These are phyloP conservation scores for Orchestia grillus DNA, from an alignment of 1,140 invertebrate genomes.

Conservation along the genomic window DNA sequence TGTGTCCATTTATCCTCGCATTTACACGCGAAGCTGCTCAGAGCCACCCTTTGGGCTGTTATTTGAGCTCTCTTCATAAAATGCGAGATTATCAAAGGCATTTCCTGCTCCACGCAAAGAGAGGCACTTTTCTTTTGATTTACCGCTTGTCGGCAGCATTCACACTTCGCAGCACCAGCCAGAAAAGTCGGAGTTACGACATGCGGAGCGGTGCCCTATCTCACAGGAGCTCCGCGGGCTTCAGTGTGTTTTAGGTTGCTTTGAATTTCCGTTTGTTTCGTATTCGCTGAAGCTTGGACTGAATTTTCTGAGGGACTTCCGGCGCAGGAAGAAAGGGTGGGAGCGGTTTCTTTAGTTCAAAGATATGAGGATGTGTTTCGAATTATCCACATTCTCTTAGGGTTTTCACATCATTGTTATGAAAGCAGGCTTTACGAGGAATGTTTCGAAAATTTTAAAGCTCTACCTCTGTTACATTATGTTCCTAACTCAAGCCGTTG, in stretches of 20 bases:
- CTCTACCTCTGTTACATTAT: not conserved
- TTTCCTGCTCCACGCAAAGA: conserved; percentile 28
- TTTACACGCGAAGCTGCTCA: not conserved
- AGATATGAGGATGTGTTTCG: not conserved
- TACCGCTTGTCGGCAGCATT: conserved; percentile 40
- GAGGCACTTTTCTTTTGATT: conserved; percentile 50
- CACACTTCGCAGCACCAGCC: conserved; percentile 38
- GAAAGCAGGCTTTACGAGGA: not conserved
- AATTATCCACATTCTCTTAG: not conserved
- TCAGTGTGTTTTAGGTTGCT: conserved; percentile 6
- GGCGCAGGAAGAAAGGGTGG: not conserved
- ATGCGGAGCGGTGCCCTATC: not conserved
- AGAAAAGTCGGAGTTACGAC: conserved; percentile 48
- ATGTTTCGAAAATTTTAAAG: not conserved
- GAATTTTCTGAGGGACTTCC: conserved; percentile 23
- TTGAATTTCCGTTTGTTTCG: not conserved
- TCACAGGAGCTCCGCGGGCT: not conserved
- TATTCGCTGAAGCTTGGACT: not conserved
- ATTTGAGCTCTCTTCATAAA: conserved; percentile 37
- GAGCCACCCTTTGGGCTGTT: not conserved
- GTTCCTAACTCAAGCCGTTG: not conserved
- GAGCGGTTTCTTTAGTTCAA: not conserved
- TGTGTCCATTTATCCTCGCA: not conserved
- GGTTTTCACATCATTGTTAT: not conserved
- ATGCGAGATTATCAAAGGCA: conserved; percentile 28